Percentiles rank a stretch among this genome's conserved stretches.
Conservation (phyloP, 2,113 vertebrate species). For the Sinosuthora webbiana region DNA sequence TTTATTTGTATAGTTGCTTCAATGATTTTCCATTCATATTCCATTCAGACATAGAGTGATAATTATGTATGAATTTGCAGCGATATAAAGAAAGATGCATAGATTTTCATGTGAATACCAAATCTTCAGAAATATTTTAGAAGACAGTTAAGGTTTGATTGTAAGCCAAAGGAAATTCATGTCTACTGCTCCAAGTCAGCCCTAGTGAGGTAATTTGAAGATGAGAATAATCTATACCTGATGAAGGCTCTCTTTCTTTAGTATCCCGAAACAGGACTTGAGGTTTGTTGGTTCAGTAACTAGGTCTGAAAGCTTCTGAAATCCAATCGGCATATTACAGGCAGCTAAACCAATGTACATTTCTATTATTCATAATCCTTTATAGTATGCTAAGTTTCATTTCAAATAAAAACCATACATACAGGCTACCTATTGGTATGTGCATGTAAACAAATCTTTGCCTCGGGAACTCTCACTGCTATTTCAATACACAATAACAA, state of each 20-base stretch:
- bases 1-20: neutral
- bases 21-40: neutral
- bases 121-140: neutral
- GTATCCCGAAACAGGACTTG: neutral
- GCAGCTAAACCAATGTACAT: neutral
- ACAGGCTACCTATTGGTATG: neutral
- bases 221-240: neutral
- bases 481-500: neutral
- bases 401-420: neutral
- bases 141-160: neutral
- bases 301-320: conserved; percentile 15
- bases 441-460: neutral
- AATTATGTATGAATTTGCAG: neutral
- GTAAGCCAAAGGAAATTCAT: conserved; percentile 4
- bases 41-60: neutral
- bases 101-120: neutral
- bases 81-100: neutral
- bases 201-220: neutral
- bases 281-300: conserved; percentile 27
- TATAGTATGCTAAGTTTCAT: neutral
- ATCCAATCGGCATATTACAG: neutral
- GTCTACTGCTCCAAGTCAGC: neutral
- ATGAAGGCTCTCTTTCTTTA: neutral
- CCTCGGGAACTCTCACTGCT: neutral
- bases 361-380: neutral